These are phyloP conservation scores for Umimayanthus chanpuru DNA, from an alignment of 92 coral and sea anemone species.

Conservation along the genomic window DNA sequence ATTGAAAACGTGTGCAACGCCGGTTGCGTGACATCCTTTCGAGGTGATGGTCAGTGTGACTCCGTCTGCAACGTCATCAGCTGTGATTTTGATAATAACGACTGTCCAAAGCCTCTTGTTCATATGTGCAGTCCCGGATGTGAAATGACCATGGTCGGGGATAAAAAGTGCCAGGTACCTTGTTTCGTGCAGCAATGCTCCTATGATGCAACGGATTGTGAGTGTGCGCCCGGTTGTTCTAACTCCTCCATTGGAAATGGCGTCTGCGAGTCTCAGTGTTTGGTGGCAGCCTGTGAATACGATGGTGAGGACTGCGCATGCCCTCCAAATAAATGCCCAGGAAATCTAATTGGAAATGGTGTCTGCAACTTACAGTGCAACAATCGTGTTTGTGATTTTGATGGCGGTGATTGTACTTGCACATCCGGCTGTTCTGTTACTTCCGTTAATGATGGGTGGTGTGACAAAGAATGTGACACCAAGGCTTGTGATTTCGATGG, in stretches of 20 bases:
- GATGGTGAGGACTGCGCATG: slow-evolving; percentile 66
- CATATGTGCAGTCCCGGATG: slow-evolving; percentile 63
- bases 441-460: slow-evolving; percentile 59
- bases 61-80: slow-evolving; percentile 62
- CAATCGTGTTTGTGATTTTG: slow-evolving; percentile 56
- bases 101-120: slow-evolving; percentile 54
- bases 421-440: slow-evolving; percentile 60
- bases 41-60: slow-evolving; percentile 63
- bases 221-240: slow-evolving; percentile 66
- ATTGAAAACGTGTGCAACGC: slow-evolving; percentile 41
- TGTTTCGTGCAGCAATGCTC: slow-evolving; percentile 68
- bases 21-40: slow-evolving; percentile 59
- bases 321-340: slow-evolving; percentile 53
- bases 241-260: slow-evolving; percentile 61
- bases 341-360: slow-evolving; percentile 54
- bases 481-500: slow-evolving; percentile 63
- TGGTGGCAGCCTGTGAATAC: slow-evolving; percentile 56
- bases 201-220: slow-evolving; percentile 66
- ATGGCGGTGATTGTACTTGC: slow-evolving; percentile 73
- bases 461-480: slow-evolving; percentile 61
- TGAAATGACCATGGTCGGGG: slow-evolving; percentile 59
- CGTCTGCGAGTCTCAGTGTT: slow-evolving; percentile 56
- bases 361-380: slow-evolving; percentile 61
- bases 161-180: slow-evolving; percentile 57
- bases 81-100: slow-evolving; percentile 61